phyloP scores from a whole-genome alignment of 37 sponge, comb jelly and placozoan species.

The Hexactinellida sp. region DNA sequence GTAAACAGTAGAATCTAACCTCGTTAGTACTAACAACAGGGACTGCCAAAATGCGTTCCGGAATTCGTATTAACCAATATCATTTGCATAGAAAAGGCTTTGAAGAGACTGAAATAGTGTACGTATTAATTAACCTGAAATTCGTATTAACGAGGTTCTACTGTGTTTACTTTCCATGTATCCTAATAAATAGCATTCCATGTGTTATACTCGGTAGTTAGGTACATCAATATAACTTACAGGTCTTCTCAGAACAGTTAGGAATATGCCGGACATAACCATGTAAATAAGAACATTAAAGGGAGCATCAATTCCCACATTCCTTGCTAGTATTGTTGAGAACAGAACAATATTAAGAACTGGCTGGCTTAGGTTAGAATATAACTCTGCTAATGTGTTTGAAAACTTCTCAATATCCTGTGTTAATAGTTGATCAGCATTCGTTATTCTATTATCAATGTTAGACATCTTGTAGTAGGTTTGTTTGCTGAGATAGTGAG shows the following conservation, averaged over 20 bases:
- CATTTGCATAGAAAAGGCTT: too few relatives aligned
- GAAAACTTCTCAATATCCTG: conserved; percentile 93
- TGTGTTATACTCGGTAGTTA: not conserved
- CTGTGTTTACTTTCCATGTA: too few relatives aligned
- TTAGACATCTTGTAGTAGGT: conserved; percentile 92
- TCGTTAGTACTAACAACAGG: too few relatives aligned
- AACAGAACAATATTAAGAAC: not conserved
- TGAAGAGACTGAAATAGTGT: too few relatives aligned
- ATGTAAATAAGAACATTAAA: not conserved
- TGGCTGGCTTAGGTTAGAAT: conserved; percentile 79
- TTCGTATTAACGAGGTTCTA: too few relatives aligned
- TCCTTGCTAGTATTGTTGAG: not conserved
- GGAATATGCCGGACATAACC: not conserved
- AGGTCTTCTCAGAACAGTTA: conserved; percentile 9
- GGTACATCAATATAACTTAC: not conserved
- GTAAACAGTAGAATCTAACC: too few relatives aligned
- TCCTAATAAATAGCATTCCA: too few relatives aligned
- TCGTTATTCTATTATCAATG: conserved; percentile 76
- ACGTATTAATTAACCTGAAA: too few relatives aligned
- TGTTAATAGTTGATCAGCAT: conserved; percentile 86
- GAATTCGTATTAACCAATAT: too few relatives aligned
- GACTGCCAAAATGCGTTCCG: too few relatives aligned
- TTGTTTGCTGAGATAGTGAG: conserved; percentile 53
- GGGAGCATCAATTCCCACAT: not conserved
- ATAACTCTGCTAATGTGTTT: conserved; percentile 70